phyloP scores from a whole-genome alignment of 2,797 vertebrate genomes.

The Rhynchonycteris naso region DNA sequence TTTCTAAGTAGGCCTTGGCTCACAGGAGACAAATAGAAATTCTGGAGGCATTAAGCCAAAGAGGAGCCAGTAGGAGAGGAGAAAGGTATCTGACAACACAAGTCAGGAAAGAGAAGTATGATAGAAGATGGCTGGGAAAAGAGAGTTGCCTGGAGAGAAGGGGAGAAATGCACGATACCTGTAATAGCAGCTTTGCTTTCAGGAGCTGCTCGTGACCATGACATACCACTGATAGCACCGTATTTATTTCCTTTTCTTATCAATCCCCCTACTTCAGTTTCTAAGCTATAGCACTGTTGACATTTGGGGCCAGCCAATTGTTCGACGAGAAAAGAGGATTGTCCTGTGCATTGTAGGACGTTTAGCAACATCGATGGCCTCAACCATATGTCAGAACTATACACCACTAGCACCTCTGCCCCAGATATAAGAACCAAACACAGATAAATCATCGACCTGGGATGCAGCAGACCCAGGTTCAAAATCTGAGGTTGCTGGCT shows the following conservation, averaged over 20 bases:
- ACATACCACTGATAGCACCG: not conserved
- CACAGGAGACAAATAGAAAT: not conserved
- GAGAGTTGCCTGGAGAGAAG: not conserved
- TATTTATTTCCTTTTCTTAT: not conserved
- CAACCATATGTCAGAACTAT: not conserved
- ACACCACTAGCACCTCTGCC: not conserved
- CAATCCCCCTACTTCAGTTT: not conserved
- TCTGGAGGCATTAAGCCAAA: not conserved
- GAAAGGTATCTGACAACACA: not conserved
- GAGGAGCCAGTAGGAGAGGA: not conserved
- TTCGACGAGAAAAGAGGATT: not conserved
- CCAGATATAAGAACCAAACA: not conserved
- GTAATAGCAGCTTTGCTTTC: not conserved
- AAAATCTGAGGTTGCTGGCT: too few species aligned
- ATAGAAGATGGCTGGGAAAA: not conserved
- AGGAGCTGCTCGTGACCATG: not conserved
- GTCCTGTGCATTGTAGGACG: too few species aligned
- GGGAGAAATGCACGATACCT: not conserved
- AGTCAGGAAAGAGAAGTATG: not conserved
- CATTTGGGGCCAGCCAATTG: not conserved
- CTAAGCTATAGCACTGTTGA: not conserved
- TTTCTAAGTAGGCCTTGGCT: not conserved
- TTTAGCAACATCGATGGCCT: not conserved
- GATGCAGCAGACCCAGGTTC: too few species aligned
- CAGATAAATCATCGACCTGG: too few species aligned